Evolutionary conservation across 2,113 vertebrate species (phyloP), one percentile per base, ranked within the genome.

Genomic region (Clarias batrachus): DNA sequence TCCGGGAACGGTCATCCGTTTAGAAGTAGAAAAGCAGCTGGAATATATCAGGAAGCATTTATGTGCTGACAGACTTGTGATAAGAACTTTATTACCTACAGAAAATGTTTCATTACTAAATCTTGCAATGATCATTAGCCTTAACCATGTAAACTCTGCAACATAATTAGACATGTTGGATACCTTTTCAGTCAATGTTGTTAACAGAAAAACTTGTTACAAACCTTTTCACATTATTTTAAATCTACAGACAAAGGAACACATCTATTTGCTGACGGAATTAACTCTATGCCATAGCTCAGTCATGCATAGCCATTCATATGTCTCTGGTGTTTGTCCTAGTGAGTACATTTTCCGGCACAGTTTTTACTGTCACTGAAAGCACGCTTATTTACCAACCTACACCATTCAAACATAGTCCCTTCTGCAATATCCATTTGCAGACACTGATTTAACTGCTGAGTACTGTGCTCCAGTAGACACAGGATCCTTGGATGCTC

Each of bases 371-470:
- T 81, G 57, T 23, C 27, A 0, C 27, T 80, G n/a, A 59, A 80
- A 21, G 19, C 17, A 57, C 14, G 25, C n/a, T 78, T 17, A 41
- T 81, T 57, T 62, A 82, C 52, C n/a, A 65, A 88, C 37, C 21
- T 68, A 70, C 52, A n/a, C 59, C 62, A n/a, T 73, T 95, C 91
- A 96, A 60, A 96, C 95, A 60, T 96, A 95, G 92, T 96, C 94
- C 90, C 89, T 94, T 62, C 89, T 92, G 80, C 92, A 91, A 73
- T 94, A 92, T 78, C 93, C 93, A 11, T 90, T 94, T 37, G 85
- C 87, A 52, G 93, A 88, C 78, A 89, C 54, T 56, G 89, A 85
- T 89, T 95, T 94, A 81, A 93, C 91, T 0, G 89, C 83, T 0
- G 92, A 90, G 87, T 95, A 95, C 73, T 93, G 90, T 77, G 76